Evolutionary conservation across 2,888 invertebrate species (phyloP).

Genomic region (Mesorhabditis belari): DNA sequence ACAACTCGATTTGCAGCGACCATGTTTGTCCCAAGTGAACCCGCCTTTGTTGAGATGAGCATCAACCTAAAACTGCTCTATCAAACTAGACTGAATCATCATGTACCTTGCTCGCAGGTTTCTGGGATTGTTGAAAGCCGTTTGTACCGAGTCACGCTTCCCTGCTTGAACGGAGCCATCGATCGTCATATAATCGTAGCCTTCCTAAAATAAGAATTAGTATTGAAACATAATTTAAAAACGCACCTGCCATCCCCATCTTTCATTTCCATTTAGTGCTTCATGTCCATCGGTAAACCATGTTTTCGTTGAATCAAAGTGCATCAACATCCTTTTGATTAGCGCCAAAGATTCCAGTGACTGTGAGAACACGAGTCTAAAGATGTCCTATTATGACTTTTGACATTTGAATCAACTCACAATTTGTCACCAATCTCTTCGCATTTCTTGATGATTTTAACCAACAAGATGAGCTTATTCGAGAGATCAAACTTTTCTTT

Average conservation of each 20-base stretch:
- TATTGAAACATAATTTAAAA: no score
- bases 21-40: slow-evolving; percentile 92
- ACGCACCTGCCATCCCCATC: slow-evolving; percentile 71
- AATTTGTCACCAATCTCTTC: slow-evolving; percentile 93
- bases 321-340: slow-evolving; percentile 79
- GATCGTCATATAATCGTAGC: slow-evolving; percentile 67
- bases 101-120: slow-evolving; percentile 66
- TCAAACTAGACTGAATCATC: not conserved
- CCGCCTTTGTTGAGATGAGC: slow-evolving; percentile 87
- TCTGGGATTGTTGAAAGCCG: slow-evolving; percentile 75
- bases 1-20: slow-evolving; percentile 93
- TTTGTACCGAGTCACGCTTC: slow-evolving; percentile 76
- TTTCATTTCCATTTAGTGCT: slow-evolving; percentile 28
- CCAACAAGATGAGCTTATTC: slow-evolving; percentile 63
- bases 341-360: slow-evolving; percentile 83
- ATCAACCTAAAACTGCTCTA: slow-evolving; percentile 24
- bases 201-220: no score
- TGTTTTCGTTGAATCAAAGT: slow-evolving; percentile 60
- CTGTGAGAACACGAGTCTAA: slow-evolving; percentile 86
- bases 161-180: slow-evolving; percentile 85
- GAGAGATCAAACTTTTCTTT: slow-evolving; percentile 60
- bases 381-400: no score
- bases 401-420: slow-evolving; percentile 58
- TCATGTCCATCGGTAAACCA: slow-evolving; percentile 59
- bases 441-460: slow-evolving; percentile 71